Conservation (phyloP, 2,888 invertebrate genomes). For the Nasonia oneida region DNA sequence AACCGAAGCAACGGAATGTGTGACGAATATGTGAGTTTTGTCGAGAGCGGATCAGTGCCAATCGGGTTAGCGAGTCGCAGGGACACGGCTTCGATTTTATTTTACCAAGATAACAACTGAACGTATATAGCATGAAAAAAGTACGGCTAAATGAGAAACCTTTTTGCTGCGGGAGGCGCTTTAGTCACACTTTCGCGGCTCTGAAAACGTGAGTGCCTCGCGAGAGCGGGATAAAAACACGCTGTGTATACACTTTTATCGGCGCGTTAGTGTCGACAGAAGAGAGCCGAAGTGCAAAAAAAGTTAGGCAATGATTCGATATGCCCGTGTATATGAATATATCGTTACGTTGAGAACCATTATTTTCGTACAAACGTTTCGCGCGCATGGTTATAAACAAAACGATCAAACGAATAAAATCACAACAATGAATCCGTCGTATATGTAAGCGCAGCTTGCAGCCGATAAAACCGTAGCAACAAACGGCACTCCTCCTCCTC, state of each 20-base stretch:
- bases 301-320: background rate
- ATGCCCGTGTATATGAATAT: background rate
- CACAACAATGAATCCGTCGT: background rate
- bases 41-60: conserved; percentile 29
- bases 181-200: conserved; percentile 35
- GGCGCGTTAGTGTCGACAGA: background rate
- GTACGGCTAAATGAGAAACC: conserved; percentile 31
- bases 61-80: conserved; percentile 33
- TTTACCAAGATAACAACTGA: background rate
- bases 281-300: background rate
- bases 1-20: background rate
- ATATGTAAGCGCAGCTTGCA: background rate
- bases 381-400: background rate
- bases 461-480: background rate
- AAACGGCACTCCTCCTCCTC: background rate
- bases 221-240: background rate
- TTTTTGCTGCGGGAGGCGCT: conserved; percentile 16
- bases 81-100: conserved; percentile 23
- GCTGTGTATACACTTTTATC: no score
- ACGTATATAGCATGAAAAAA: background rate
- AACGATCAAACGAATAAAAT: background rate
- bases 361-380: background rate
- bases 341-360: background rate
- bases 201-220: background rate
- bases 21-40: conserved; percentile 38